Evolutionary conservation across 2,797 vertebrate genomes (phyloP).

Genomic region (Acanthiza pusilla): DNA sequence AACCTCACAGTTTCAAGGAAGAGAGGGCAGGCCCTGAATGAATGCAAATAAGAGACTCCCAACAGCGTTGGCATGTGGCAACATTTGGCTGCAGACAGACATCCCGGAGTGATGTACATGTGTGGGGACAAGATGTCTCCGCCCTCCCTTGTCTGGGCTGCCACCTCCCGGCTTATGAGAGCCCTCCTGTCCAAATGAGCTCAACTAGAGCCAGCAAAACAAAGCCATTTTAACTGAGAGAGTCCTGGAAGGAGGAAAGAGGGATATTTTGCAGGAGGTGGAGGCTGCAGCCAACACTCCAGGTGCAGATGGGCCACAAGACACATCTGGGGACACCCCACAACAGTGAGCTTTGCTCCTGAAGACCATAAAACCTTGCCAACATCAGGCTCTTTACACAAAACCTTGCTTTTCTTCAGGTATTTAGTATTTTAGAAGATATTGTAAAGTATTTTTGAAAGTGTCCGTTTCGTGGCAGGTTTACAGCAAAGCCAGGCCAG

Average conservation of each 20-base stretch:
- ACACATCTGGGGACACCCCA: neutral
- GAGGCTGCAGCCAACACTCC: neutral
- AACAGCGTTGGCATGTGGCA: neutral
- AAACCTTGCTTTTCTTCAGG: neutral
- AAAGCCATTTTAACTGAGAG: neutral
- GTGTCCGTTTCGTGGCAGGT: neutral
- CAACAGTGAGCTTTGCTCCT: neutral
- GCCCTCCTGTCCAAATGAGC: neutral
- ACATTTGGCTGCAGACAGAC: neutral
- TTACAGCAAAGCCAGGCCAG: neutral
- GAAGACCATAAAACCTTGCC: neutral
- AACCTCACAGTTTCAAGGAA: neutral
- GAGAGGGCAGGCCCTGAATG: neutral
- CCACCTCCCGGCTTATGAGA: neutral
- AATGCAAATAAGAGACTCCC: neutral
- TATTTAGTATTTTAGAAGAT: neutral
- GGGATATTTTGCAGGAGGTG: neutral
- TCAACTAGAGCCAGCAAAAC: neutral
- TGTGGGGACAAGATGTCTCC: neutral
- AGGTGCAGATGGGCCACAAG: fast-evolving
- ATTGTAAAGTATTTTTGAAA: neutral
- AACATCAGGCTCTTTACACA: neutral
- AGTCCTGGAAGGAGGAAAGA: neutral
- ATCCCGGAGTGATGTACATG: neutral
- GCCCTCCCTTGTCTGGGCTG: neutral